phyloP scores from a whole-genome alignment of 2,797 vertebrate genomes.

The Telmatherina bonti region DNA sequence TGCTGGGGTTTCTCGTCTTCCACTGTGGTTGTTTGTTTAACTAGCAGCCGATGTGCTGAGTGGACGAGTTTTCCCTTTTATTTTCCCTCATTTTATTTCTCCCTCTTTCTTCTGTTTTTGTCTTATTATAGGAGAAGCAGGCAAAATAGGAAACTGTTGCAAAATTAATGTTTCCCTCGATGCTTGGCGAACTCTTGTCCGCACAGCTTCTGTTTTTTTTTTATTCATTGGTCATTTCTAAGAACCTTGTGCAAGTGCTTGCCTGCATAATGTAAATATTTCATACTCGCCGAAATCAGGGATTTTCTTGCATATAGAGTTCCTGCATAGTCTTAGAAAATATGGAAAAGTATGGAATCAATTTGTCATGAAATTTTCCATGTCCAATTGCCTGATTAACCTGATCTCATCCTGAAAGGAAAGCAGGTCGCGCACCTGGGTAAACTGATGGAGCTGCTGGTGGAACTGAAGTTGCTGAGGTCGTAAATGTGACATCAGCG shows the following conservation, averaged over 20 bases:
- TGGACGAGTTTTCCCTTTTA: background rate
- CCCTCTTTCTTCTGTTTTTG: background rate
- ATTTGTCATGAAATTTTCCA: too few relatives aligned
- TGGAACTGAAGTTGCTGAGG: too few relatives aligned
- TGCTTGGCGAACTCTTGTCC: background rate
- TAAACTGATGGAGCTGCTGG: too few relatives aligned
- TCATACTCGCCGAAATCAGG: background rate
- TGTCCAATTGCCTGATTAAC: too few relatives aligned
- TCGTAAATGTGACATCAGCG: too few relatives aligned
- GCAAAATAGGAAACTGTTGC: background rate
- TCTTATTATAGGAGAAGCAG: too few relatives aligned
- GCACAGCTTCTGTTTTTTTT: background rate
- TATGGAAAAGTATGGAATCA: too few relatives aligned
- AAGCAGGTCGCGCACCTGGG: too few relatives aligned
- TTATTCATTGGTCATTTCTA: background rate
- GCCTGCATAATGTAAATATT: background rate
- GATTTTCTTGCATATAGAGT: background rate
- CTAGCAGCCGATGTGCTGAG: background rate
- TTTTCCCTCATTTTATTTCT: background rate
- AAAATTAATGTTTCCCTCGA: background rate
- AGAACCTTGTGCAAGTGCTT: background rate
- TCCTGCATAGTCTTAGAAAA: too few relatives aligned
- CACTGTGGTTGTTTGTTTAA: background rate
- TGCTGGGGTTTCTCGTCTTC: background rate
- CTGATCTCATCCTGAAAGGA: too few relatives aligned